A percentile compares a stretch with the other conserved stretches of the same genome.
Evolutionary conservation across 1,140 invertebrate genomes (phyloP).

Genomic region (Zaprionus ornatus): DNA sequence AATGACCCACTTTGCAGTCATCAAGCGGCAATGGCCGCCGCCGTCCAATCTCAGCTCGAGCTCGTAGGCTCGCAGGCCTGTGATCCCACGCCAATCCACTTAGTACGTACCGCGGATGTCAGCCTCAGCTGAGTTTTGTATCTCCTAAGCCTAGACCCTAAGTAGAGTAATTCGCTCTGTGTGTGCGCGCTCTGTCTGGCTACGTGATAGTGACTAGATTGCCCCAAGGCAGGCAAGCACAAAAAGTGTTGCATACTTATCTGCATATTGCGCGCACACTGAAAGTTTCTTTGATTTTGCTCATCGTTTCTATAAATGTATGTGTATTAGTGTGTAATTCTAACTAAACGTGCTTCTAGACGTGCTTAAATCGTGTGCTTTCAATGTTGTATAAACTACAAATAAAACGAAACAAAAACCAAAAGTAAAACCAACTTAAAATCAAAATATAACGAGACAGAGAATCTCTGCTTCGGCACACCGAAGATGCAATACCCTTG

Average conservation of each 20-base stretch:
- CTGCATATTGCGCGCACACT: conserved; percentile 12
- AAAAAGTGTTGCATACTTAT: conserved; percentile 48
- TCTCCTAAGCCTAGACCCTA: conserved; percentile 34
- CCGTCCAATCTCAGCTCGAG: conserved; percentile 65
- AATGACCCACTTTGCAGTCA: conserved; percentile 93
- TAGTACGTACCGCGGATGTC: conserved; percentile 48
- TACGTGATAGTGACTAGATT: conserved; percentile 32
- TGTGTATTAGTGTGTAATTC: conserved; percentile 67
- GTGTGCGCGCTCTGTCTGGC: neutral
- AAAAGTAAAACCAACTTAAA: conserved; percentile 21
- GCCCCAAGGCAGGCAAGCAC: neutral
- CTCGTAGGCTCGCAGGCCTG: conserved; percentile 59
- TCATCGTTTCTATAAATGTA: conserved; percentile 49
- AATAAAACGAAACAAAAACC: conserved; percentile 47
- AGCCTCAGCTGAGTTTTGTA: conserved; percentile 53
- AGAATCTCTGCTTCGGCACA: neutral
- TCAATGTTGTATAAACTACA: conserved; percentile 71
- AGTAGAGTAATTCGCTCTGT: conserved; percentile 43
- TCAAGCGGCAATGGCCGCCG: conserved; percentile 86
- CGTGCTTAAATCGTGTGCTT: conserved; percentile 72
- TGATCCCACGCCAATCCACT: conserved; percentile 29
- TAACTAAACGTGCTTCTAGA: conserved; percentile 61
- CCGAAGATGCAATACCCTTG: conserved; percentile 33
- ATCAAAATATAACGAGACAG: conserved; percentile 15
- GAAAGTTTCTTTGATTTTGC: conserved; percentile 22